Base-by-base conservation (phyloP, 1,140 invertebrate species). In the Penaeus indicus region DNA sequence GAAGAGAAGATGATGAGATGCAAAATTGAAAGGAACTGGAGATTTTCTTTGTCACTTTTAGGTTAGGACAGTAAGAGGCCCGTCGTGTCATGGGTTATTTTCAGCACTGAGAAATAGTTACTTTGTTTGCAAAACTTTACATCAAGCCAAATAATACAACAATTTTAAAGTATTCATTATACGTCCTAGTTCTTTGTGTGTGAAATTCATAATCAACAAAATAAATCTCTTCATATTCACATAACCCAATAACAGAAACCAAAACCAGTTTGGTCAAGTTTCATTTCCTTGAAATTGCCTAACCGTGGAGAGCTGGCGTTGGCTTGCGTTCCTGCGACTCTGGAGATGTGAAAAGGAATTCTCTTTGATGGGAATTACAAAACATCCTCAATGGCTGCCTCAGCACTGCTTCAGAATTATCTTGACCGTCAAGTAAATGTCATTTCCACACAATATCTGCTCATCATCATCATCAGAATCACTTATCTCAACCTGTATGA, bases 381-480 rank as follows among this genome's bases (percentile, higher is more conserved):
- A n/a, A 84, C 81, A 78, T 77, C 82, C 75, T 88, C 87, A 27
- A 85, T 21, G 8, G 67, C 60, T 16, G 27, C 60, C 25, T 64
- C 75, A 8, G 67, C 54, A n/a, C 84, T 77, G 60, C 27, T 38
- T 80, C 64, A 32, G 72, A 27, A 22, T 54, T 54, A 54, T 54
- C 54, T 8, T 54, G 10, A 54, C 54, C 54, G 8, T 88, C 87
- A 75, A 42, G 78, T 25, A n/a, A 88, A 16, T 67, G 62, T 88
- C 81, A 88, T 78, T 69, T 88, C 87, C 87, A 88, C 3, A 88
- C 42, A 27, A 88, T 84, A 64, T 88, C 87, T 78, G 67, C 69
- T 84, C 84, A 38, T 88, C 87, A 19, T 88, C 87, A 67, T 88
- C 84, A 32, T 88, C 86, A 25, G 83, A 81, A 67, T 88, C 87